A percentile compares a stretch with the other conserved stretches of the same genome.
These are phyloP conservation scores for Sapajus apella DNA, from an alignment of 2,113 vertebrate genomes.

Conservation along the genomic window DNA sequence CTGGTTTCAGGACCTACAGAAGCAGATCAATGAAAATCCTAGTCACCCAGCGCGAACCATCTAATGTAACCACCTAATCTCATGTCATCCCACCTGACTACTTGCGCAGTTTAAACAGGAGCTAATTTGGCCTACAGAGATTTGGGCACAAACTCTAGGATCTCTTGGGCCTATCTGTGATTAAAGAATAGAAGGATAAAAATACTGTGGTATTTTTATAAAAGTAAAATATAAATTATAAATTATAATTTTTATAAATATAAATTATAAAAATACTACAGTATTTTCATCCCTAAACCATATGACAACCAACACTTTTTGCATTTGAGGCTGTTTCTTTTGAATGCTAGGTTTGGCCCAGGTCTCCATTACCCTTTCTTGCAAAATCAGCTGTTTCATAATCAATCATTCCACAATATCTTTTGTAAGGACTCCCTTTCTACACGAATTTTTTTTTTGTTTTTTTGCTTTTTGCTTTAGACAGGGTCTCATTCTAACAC, in stretches of 20 bases:
- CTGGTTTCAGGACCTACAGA: background rate
- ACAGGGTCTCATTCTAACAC: too few species aligned
- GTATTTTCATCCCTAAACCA: background rate
- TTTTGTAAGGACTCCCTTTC: background rate
- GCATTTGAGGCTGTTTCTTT: background rate
- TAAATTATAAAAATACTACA: background rate
- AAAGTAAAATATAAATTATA: too few species aligned
- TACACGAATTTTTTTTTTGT: background rate
- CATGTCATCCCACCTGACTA: background rate
- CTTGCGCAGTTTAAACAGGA: background rate
- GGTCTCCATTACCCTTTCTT: background rate
- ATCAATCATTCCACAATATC: background rate
- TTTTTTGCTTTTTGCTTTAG: too few species aligned
- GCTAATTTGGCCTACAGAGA: background rate
- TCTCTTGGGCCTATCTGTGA: background rate
- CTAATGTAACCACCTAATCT: background rate
- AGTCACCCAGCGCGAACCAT: too few species aligned
- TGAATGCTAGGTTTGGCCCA: background rate
- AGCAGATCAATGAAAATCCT: background rate
- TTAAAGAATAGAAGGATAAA: background rate
- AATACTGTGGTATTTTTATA: background rate
- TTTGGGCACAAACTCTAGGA: background rate
- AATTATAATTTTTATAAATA: background rate
- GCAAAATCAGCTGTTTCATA: background rate
- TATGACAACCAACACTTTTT: rapidly evolving